Evolutionary conservation across 2,797 vertebrate genomes (phyloP), one percentile per base, ranked within the genome.

Genomic region (Odontamblyopus rebecca): DNA sequence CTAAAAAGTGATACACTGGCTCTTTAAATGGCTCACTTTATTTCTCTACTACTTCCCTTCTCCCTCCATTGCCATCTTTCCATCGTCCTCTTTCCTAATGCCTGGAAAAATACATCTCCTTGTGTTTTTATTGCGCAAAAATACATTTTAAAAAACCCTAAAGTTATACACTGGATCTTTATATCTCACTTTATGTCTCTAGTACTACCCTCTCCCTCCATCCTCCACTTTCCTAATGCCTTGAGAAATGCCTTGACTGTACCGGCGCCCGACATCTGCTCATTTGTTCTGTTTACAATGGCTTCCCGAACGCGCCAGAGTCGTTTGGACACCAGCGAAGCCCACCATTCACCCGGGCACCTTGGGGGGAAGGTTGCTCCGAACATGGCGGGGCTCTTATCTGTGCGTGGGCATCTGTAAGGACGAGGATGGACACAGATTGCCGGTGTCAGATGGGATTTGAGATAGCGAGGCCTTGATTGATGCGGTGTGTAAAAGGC

Each of bases 381-480:
- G 70, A 79, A 73, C 66, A 63, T 51, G 69, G 68, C 68, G 26
- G 41, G 26, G 65, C 69, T 77, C 61, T 85, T 73, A 78, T 81
- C 76, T 65, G 74, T 59, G 51, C 2, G 38, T 56, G 70, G 71
- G 27, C 68, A 77, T 64, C 73, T 79, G 53, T 87, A 82, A 82
- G 80, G 79, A 70, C 18, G 35, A 74, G 75, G 72, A 78, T 63
- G 61, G 70, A 87, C 85, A 79, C 74, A 89, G 86, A 86, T 85
- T 77, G 72, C 67, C 2, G 30, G 1, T 79, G 82, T 85, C 86
- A 80, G 83, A 85, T 83, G 74, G 81, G 72, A 81, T 82, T 82
- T 71, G 76, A 85, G 76, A 83, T 82, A 76, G 72, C 68, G 76
- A 74, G 19, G 12, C 68, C 80, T 72, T 88, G 84, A 88, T 84